Conservation (phyloP, 1,140 invertebrate species). For the Anoplolepis gracilipes region DNA sequence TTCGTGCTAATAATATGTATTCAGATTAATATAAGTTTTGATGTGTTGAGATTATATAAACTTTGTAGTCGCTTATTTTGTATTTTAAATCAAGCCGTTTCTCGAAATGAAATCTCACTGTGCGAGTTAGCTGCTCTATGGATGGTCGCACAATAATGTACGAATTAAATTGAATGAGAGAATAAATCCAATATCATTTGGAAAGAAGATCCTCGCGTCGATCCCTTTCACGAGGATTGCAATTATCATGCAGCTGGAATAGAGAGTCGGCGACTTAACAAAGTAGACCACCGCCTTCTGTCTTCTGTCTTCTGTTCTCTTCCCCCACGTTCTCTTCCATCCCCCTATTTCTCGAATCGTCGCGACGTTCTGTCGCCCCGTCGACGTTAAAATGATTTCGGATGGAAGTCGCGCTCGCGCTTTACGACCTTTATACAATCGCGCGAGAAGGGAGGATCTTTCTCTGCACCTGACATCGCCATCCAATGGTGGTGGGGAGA, state of each 20-base stretch:
- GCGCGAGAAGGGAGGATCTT: background rate
- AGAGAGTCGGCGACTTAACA: slow-evolving; percentile 27
- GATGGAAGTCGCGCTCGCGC: slow-evolving; percentile 5
- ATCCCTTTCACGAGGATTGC: background rate
- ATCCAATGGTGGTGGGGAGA: background rate
- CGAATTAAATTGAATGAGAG: slow-evolving; percentile 12
- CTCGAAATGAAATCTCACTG: background rate
- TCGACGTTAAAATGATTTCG: slow-evolving; percentile 29
- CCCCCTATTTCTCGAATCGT: background rate
- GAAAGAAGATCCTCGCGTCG: background rate
- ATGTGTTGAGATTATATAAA: no score
- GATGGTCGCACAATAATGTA: background rate
- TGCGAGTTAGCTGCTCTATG: background rate
- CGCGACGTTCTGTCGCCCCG: background rate
- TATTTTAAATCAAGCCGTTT: background rate
- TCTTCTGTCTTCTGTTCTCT: no score
- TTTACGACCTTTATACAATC: background rate
- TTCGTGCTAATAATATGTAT: no score
- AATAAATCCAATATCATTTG: slow-evolving; percentile 27
- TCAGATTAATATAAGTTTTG: no score
- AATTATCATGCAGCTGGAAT: slow-evolving; percentile 23
- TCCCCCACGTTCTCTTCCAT: background rate
- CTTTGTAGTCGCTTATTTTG: background rate
- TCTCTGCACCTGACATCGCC: background rate
- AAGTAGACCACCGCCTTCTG: background rate